A percentile compares a stretch with the other conserved stretches of the same genome.
Evolutionary conservation across 2,888 invertebrate genomes (phyloP).

Genomic region (Chrysopilus asiliformis): DNA sequence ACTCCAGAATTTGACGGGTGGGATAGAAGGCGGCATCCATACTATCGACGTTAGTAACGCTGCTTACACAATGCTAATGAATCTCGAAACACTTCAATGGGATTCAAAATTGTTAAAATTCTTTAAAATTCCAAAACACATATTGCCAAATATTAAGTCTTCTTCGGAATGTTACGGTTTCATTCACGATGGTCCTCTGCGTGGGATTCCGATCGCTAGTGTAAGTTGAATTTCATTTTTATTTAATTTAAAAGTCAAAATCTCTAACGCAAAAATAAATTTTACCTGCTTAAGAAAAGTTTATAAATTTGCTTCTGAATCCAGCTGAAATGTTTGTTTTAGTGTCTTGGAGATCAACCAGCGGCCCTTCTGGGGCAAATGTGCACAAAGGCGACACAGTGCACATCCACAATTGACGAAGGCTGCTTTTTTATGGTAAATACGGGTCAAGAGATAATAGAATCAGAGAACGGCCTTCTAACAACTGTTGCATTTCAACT

Average conservation of each 20-base stretch:
- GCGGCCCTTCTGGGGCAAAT: conserved; percentile 86
- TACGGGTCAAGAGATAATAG: conserved; percentile 66
- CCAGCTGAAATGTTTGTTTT: conserved; percentile 10
- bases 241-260: too few species aligned
- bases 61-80: conserved; percentile 91
- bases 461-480: conserved; percentile 74
- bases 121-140: conserved; percentile 69
- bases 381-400: conserved; percentile 76
- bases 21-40: conserved; percentile 50
- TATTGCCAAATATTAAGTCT: conserved; percentile 80
- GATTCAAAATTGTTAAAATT: conserved; percentile 75
- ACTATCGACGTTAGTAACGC: conserved; percentile 96
- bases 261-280: too few species aligned
- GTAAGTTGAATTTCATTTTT: conserved; percentile 40
- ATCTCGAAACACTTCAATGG: conserved; percentile 77
- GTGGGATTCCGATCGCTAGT: conserved; percentile 76
- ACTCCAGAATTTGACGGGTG: conserved; percentile 47
- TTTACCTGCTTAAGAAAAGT: too few species aligned
- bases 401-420: conserved; percentile 91
- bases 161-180: conserved; percentile 87
- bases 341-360: conserved; percentile 93
- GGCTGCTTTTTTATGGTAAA: conserved; percentile 92
- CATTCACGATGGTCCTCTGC: conserved; percentile 55
- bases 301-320: too few species aligned
- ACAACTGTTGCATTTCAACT: conserved; percentile 87